Percentiles rank a stretch among this genome's conserved stretches.
These are phyloP conservation scores for Teleogryllus occipitalis DNA, from an alignment of 1,140 invertebrate genomes.

Conservation along the genomic window DNA sequence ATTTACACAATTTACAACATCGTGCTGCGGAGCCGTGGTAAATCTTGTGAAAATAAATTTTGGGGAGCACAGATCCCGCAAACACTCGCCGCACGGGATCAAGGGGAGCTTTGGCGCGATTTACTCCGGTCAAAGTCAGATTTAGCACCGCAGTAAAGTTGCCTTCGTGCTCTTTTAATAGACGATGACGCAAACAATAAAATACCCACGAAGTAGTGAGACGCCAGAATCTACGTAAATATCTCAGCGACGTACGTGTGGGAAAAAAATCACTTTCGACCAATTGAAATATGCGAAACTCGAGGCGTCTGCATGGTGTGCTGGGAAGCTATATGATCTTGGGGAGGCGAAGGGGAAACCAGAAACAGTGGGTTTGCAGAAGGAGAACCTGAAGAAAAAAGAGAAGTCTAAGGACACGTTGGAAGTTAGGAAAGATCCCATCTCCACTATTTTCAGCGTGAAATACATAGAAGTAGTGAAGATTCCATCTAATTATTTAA, in stretches of 20 bases:
- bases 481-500: too few species aligned
- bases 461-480: too few species aligned
- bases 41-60: not conserved
- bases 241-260: not conserved
- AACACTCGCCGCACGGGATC: not conserved
- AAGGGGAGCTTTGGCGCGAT: not conserved
- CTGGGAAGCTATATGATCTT: too few species aligned
- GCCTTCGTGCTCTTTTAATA: not conserved
- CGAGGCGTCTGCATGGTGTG: not conserved
- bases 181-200: not conserved
- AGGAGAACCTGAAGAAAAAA: too few species aligned
- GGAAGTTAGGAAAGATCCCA: too few species aligned
- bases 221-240: not conserved
- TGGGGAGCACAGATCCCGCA: not conserved
- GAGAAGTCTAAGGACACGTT: too few species aligned
- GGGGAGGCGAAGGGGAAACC: too few species aligned
- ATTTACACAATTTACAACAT: not conserved
- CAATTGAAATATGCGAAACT: not conserved
- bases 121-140: not conserved
- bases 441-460: too few species aligned
- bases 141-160: not conserved
- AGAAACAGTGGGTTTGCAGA: too few species aligned
- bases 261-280: not conserved
- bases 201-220: not conserved
- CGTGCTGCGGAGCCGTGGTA: not conserved